Conservation (phyloP, 2,113 vertebrate genomes). For the Elephas maximus region DNA sequence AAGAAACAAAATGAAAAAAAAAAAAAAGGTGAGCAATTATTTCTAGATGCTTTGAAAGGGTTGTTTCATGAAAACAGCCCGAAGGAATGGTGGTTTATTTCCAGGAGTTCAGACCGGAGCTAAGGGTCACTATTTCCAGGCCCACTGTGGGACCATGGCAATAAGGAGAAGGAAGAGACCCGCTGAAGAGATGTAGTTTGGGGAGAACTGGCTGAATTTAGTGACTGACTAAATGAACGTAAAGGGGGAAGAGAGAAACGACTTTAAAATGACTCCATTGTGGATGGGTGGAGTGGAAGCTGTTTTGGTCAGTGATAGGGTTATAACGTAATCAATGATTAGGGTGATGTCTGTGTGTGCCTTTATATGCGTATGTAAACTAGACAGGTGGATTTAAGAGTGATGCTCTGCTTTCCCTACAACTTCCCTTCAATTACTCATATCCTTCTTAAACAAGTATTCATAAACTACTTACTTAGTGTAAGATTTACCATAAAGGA, state of each 20-base stretch:
- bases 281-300: background rate
- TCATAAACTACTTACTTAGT: conserved; percentile 22
- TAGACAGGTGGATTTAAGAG: background rate
- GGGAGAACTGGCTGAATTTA: conserved; percentile 40
- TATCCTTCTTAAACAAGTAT: conserved; percentile 36
- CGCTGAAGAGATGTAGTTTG: background rate
- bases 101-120: conserved; percentile 2
- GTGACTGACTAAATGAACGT: background rate
- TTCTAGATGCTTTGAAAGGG: conserved; percentile 6
- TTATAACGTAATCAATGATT: background rate
- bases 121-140: background rate
- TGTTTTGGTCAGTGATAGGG: background rate
- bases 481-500: conserved; percentile 28
- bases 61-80: background rate
- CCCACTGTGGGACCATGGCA: background rate
- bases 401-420: background rate
- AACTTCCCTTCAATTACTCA: conserved; percentile 39
- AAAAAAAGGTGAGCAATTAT: background rate
- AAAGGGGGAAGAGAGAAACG: conserved; percentile 27
- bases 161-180: conserved; percentile 1
- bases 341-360: background rate
- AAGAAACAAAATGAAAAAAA: conserved; percentile 40
- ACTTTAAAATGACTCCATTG: background rate
- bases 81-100: background rate
- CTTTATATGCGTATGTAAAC: background rate